Conservation (phyloP, 1,140 invertebrate genomes). For the Doryteuthis pealeii region DNA sequence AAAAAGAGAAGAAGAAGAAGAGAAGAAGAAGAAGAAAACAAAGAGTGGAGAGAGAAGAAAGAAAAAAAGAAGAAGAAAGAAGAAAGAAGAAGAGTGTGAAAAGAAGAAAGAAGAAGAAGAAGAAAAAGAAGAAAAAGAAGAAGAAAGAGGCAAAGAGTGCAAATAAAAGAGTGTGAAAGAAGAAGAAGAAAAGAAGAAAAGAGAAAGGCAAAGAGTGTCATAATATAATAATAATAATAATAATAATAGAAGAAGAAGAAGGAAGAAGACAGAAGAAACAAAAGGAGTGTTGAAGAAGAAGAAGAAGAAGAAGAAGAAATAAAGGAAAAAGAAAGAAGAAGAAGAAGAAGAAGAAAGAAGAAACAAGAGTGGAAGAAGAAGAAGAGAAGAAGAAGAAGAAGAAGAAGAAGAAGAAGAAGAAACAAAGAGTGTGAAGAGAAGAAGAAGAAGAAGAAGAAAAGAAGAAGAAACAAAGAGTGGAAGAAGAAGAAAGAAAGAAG, state of each 20-base stretch:
- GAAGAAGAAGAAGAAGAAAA: no score
- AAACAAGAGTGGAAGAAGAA: conserved; percentile 8
- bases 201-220: no score
- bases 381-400: no score
- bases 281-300: background rate
- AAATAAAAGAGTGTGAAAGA: background rate
- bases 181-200: background rate
- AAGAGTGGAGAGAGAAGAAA: conserved; percentile 2
- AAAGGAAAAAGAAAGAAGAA: conserved; percentile 11
- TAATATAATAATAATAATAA: no score
- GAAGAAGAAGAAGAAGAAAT: conserved; percentile 11
- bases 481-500: no score
- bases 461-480: no score
- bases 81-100: background rate
- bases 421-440: no score
- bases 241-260: no score
- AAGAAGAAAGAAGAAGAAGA: conserved; percentile 8
- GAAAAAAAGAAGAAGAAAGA: conserved; percentile 11
- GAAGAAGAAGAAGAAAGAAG: conserved; percentile 6
- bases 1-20: background rate
- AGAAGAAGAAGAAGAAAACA: no score
- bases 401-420: no score
- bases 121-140: background rate
- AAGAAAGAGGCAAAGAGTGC: background rate
- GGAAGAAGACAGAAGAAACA: no score